Evolutionary conservation across 2,888 invertebrate species (phyloP), one percentile per base, ranked within the genome.

Genomic region (Erpobdella octoculata): DNA sequence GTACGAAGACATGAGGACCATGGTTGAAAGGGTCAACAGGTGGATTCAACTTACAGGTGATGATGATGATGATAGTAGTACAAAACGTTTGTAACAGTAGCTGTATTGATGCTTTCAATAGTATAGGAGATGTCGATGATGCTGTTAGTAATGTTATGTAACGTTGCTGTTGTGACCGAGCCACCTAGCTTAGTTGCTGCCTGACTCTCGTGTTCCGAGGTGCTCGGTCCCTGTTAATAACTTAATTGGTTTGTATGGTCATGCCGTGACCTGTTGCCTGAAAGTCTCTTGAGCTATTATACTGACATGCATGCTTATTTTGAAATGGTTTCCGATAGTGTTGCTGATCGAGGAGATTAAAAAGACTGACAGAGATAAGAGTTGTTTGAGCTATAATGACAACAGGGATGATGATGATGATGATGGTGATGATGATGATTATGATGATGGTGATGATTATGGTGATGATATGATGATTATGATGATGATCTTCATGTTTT

Each of bases 31-130:
- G 25, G 69, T 76, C 72, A 75, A 76, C 69, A 73, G 74, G 37
- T 76, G 76, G 76, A 73, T 76, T 21, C 74, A 75, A 46, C 67
- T 75, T 9, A 75, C 76, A 66, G 74, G 76, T 76, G 64, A 69
- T n/a, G 62, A 21, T 3, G 31, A 37, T 9, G 65, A 33, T 65
- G 31, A 9, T 31, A 64, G 33, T 35, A 35, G 8, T 64, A 12
- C 12, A 21, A 28, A 18, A 64, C 35, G 38, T 6, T 66, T 25
- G 18, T 37, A 21, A 66, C 38, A 66, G 12, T 66, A 8, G 5
- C 36, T 21, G 9, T 37, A 35, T 12, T 35, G 38, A 18, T 59
- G 59, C 25, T 36, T n/a, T 58, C 21, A 1, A 12, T 70, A n/a
- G 66, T 66, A 31, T 9, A n/a, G 66, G 28, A 38, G 36, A 66